Evolutionary conservation across 2,888 invertebrate species (phyloP).

Genomic region (Protonemura montana): DNA sequence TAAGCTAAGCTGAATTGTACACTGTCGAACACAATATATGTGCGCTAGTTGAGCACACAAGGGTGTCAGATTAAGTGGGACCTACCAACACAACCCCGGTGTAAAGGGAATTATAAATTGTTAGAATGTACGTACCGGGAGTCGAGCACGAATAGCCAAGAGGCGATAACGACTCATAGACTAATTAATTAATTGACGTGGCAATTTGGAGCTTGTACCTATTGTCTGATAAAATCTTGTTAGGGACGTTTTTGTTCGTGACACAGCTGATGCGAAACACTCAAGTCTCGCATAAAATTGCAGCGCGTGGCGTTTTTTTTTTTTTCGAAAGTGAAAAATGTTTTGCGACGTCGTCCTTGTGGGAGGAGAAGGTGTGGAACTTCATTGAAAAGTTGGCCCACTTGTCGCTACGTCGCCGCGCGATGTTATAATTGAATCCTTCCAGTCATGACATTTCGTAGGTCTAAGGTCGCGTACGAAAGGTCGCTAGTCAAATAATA

Average conservation of each 20-base stretch:
- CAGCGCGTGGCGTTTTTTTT: background rate
- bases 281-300: background rate
- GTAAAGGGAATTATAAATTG: conserved; percentile 3
- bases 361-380: background rate
- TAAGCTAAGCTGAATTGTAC: background rate
- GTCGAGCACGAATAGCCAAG: background rate
- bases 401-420: background rate
- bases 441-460: background rate
- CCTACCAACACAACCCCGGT: background rate
- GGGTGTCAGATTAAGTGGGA: conserved; percentile 7
- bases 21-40: conserved; percentile 12
- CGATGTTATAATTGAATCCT: background rate
- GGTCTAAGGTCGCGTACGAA: conserved; percentile 4
- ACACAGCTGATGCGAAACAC: background rate
- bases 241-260: background rate
- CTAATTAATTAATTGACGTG: conserved; percentile 7
- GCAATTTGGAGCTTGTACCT: background rate
- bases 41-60: background rate
- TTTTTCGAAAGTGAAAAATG: background rate
- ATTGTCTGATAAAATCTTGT: background rate
- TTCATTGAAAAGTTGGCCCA: background rate
- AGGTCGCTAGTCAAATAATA: background rate
- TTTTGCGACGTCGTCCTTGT: background rate
- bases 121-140: background rate
- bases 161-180: background rate